These are phyloP conservation scores for Tetrao urogallus DNA, from an alignment of 2,113 vertebrate species.

Conservation along the genomic window DNA sequence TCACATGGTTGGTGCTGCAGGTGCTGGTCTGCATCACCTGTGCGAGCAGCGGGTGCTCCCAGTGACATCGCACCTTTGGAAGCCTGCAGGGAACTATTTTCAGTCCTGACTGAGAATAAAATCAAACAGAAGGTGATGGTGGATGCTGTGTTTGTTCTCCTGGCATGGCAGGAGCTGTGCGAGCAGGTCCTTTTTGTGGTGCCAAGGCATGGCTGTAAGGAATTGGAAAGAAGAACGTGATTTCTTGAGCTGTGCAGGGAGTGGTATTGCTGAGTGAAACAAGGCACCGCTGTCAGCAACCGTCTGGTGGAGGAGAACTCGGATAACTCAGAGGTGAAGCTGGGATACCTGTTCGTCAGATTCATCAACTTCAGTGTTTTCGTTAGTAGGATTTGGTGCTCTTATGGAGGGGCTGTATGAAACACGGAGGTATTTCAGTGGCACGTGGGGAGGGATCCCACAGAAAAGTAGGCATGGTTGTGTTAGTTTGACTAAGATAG, in stretches of 20 bases:
- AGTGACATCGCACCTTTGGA: conserved; percentile 39
- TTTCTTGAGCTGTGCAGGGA: background rate
- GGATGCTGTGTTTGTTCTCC: background rate
- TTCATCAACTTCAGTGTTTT: background rate
- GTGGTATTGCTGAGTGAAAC: background rate
- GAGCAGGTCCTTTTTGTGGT: background rate
- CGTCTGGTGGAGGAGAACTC: background rate
- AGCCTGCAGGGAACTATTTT: conserved; percentile 30
- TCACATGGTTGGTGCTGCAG: conserved; percentile 41
- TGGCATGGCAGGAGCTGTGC: background rate
- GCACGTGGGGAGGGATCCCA: background rate
- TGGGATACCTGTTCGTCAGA: background rate
- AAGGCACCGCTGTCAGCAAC: background rate
- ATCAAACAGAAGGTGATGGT: background rate
- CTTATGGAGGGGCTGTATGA: background rate
- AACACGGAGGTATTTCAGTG: background rate
- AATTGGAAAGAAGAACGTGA: background rate
- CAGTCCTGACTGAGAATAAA: conserved; percentile 29
- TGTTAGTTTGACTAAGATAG: background rate
- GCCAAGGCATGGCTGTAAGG: background rate
- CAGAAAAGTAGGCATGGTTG: background rate
- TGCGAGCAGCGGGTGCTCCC: background rate
- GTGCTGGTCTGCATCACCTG: conserved; percentile 45
- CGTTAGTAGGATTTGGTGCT: background rate
- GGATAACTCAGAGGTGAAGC: background rate